Percentiles rank a stretch among this genome's conserved stretches.
phyloP scores from a whole-genome alignment of 1,140 invertebrate species.

The Archivesica marissinica region DNA sequence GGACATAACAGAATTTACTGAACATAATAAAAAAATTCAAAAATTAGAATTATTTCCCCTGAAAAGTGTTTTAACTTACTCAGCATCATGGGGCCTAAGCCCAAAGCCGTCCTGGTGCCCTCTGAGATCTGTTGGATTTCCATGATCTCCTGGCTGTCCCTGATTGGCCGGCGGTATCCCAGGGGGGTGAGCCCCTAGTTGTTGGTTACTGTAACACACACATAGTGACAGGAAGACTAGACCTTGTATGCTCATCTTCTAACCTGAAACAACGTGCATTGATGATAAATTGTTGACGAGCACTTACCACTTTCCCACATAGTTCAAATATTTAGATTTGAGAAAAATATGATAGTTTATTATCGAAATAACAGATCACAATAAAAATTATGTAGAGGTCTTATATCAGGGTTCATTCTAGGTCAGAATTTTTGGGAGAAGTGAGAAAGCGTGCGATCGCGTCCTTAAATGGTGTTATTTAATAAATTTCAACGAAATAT shows the following conservation, averaged over 20 bases:
- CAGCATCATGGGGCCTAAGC: conserved; percentile 68
- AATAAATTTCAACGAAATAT: no score
- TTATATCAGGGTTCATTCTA: not conserved
- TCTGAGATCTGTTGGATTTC: conserved; percentile 50
- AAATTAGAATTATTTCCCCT: no score
- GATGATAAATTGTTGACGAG: no score
- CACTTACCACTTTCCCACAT: no score
- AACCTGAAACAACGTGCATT: not conserved
- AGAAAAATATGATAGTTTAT: not conserved
- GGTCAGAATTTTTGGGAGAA: not conserved
- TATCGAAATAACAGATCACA: not conserved
- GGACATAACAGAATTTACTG: no score
- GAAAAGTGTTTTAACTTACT: no score
- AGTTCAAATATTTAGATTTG: not conserved
- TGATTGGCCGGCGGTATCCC: conserved; percentile 62
- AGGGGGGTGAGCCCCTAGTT: conserved; percentile 51
- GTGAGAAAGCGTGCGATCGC: no score
- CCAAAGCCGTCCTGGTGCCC: conserved; percentile 13
- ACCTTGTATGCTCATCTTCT: not conserved
- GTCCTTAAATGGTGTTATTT: no score
- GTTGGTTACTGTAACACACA: conserved; percentile 42
- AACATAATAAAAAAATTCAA: no score
- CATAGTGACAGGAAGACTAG: conserved; percentile 12
- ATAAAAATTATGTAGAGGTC: not conserved
- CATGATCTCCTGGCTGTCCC: conserved; percentile 48